Evolutionary conservation across 2,888 invertebrate species (phyloP).

Genomic region (Apotomis turbidana): DNA sequence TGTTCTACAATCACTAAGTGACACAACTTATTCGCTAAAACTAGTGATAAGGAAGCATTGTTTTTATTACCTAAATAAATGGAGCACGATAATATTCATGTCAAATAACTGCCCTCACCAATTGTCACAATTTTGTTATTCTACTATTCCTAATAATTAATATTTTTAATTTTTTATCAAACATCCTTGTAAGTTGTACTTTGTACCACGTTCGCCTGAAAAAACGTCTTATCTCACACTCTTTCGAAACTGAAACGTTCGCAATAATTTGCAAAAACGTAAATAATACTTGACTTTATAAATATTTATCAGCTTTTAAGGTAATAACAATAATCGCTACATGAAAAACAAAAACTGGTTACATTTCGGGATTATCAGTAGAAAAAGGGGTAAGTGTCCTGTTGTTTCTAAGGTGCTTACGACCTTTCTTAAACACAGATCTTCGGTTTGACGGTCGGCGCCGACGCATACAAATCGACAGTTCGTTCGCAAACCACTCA

Average conservation of each 20-base stretch:
- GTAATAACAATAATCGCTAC: conserved; percentile 27
- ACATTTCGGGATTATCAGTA: background rate
- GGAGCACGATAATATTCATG: background rate
- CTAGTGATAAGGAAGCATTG: too few relatives aligned
- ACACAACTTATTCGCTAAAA: too few relatives aligned
- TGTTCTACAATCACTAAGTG: too few relatives aligned
- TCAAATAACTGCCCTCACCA: too few relatives aligned
- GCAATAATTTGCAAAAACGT: background rate
- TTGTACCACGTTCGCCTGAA: background rate
- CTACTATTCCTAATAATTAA: background rate
- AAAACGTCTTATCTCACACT: background rate
- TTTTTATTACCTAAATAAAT: background rate
- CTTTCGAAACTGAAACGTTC: background rate
- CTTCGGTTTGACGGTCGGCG: conserved; percentile 6
- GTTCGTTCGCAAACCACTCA: conserved; percentile 39
- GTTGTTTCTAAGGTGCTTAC: background rate
- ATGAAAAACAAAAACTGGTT: conserved; percentile 19
- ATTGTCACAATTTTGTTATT: too few relatives aligned
- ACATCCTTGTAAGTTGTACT: conserved; percentile 17
- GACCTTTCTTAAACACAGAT: background rate
- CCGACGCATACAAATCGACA: conserved; percentile 17
- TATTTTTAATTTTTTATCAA: background rate
- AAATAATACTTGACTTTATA: conserved; percentile 16
- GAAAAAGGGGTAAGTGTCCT: conserved; percentile 5
- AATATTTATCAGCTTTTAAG: conserved; percentile 24